phyloP scores from a whole-genome alignment of 2,113 vertebrate species.

The Centrocercus urophasianus region DNA sequence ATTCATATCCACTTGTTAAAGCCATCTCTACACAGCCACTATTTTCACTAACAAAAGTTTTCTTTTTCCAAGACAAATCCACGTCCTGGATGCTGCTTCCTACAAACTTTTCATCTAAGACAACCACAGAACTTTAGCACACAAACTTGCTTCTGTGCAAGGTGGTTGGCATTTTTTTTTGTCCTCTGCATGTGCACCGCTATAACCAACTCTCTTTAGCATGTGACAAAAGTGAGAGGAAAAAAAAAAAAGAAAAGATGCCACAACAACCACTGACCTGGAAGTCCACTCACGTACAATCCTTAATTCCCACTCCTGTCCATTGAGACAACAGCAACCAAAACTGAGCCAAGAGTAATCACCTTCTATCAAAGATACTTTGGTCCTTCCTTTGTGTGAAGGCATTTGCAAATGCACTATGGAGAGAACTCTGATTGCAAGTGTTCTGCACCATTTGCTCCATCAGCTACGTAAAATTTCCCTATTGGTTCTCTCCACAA shows the following conservation, averaged over 20 bases:
- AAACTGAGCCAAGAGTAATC: neutral
- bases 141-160: neutral
- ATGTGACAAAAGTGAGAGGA: neutral
- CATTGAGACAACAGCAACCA: neutral
- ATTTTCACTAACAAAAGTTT: neutral
- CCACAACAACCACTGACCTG: fast-evolving
- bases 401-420: fast-evolving
- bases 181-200: neutral
- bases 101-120: fast-evolving
- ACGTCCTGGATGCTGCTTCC: neutral
- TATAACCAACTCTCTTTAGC: neutral
- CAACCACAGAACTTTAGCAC: neutral
- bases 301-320: neutral
- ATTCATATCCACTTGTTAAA: neutral
- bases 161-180: neutral
- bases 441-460: neutral
- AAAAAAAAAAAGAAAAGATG: neutral
- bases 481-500: neutral
- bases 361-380: neutral
- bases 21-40: neutral
- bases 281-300: fast-evolving
- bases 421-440: neutral
- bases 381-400: neutral
- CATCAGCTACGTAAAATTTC: neutral
- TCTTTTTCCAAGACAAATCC: neutral